phyloP scores from a whole-genome alignment of 2,797 vertebrate genomes.

The Phrynocephalus vlangalii region DNA sequence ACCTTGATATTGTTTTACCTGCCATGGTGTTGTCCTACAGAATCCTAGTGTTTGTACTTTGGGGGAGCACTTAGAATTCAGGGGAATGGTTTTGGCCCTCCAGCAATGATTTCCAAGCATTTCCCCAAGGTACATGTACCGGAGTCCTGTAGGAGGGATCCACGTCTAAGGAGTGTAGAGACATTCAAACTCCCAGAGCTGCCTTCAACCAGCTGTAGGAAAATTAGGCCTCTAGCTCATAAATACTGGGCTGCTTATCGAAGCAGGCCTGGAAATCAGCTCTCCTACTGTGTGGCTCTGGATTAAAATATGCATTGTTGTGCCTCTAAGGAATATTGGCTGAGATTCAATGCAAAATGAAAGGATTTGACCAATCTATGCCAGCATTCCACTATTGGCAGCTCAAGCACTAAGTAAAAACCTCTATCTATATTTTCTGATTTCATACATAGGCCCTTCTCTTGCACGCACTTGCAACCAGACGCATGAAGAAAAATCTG shows the following conservation, averaged over 20 bases:
- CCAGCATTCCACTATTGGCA: conserved; percentile 9
- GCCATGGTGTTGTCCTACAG: background rate
- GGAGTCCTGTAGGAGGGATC: background rate
- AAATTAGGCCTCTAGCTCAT: conserved; percentile 1
- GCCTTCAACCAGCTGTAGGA: background rate
- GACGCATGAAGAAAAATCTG: fast-evolving
- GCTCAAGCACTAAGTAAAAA: conserved; percentile 39
- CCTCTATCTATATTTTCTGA: background rate
- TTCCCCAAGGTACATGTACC: background rate
- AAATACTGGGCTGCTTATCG: background rate
- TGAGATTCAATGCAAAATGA: conserved; percentile 2
- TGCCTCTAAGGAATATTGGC: conserved; percentile 33
- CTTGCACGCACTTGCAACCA: background rate
- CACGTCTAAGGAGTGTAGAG: background rate
- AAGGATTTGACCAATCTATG: conserved; percentile 5
- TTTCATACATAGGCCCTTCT: background rate
- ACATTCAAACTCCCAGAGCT: background rate
- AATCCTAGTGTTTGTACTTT: background rate
- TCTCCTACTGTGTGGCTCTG: background rate
- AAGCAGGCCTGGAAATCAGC: background rate
- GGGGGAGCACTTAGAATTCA: background rate
- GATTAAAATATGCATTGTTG: background rate
- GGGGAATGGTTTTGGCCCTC: background rate
- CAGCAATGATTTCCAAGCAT: background rate
- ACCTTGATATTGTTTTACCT: background rate